Conservation (phyloP, 2,888 invertebrate species). For the Spialia ferax region DNA sequence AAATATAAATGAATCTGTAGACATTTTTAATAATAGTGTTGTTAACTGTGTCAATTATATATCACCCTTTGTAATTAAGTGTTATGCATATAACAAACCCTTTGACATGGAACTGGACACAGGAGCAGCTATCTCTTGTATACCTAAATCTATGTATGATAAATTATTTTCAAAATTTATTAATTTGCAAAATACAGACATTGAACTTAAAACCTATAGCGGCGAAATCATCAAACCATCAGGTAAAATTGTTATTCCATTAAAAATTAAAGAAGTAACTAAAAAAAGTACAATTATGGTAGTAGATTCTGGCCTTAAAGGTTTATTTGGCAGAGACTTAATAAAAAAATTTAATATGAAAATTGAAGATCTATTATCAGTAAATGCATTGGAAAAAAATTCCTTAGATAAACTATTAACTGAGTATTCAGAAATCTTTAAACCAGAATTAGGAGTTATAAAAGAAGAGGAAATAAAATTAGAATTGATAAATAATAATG, state of each 20-base stretch:
- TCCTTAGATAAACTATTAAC: neutral
- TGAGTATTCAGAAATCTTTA: slow-evolving; percentile 10
- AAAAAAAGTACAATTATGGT: neutral
- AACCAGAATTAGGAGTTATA: slow-evolving; percentile 11
- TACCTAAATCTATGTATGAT: slow-evolving; percentile 1
- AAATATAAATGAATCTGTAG: slow-evolving; percentile 1
- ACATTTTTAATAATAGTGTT: slow-evolving; percentile 10
- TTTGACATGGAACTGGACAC: slow-evolving; percentile 30
- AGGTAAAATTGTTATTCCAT: neutral
- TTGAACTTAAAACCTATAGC: slow-evolving; percentile 11
- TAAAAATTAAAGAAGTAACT: neutral
- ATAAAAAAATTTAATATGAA: slow-evolving; percentile 15
- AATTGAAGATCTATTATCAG: neutral
- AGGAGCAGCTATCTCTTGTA: slow-evolving; percentile 31
- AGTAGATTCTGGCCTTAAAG: slow-evolving; percentile 10
- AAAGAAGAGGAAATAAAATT: slow-evolving; percentile 9
- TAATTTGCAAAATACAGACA: neutral
- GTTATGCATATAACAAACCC: slow-evolving; percentile 4
- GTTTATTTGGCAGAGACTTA: slow-evolving; percentile 16
- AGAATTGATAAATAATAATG: slow-evolving; percentile 5
- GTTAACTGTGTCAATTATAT: slow-evolving; percentile 4
- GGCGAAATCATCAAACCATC: neutral
- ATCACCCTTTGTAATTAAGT: slow-evolving; percentile 26
- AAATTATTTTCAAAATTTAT: slow-evolving; percentile 22
- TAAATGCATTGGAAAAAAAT: slow-evolving; percentile 15